Evolutionary conservation across 2,797 vertebrate species (phyloP).

Genomic region (Perodicticus potto): DNA sequence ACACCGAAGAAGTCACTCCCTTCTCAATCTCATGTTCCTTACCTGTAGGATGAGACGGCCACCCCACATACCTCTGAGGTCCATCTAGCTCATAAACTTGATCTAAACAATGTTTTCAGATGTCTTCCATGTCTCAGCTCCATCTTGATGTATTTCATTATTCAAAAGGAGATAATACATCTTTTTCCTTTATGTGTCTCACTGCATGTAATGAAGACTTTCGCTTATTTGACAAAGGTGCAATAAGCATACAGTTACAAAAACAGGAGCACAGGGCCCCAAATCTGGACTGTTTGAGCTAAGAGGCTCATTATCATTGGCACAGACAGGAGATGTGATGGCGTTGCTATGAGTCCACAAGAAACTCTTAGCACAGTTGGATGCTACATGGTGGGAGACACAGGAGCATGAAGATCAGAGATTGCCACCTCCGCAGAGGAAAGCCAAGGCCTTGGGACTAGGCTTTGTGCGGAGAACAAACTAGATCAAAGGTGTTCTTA

Average conservation of each 20-base stretch:
- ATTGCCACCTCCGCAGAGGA: not conserved
- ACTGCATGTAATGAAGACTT: not conserved
- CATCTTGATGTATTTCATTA: not conserved
- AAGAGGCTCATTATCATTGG: not conserved
- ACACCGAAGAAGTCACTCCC: not conserved
- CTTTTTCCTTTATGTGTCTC: conserved; percentile 11
- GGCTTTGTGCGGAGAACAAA: conserved; percentile 8
- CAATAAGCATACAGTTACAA: not conserved
- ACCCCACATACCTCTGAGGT: not conserved
- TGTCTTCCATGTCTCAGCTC: not conserved
- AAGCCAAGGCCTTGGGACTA: not conserved
- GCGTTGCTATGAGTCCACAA: not conserved
- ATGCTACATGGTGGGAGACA: not conserved
- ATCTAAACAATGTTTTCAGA: not conserved
- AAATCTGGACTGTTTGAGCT: not conserved
- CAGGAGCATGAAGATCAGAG: not conserved
- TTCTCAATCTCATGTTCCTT: not conserved
- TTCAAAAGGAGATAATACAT: not conserved
- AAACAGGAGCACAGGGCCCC: not conserved
- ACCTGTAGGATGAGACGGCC: not conserved
- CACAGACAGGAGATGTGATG: not conserved
- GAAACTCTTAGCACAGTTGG: not conserved
- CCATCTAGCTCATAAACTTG: not conserved
- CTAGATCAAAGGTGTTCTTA: not conserved
- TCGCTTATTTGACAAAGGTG: not conserved